These are phyloP conservation scores for Malacoctenus gilli DNA, from an alignment of 2,797 vertebrate species.

Conservation along the genomic window DNA sequence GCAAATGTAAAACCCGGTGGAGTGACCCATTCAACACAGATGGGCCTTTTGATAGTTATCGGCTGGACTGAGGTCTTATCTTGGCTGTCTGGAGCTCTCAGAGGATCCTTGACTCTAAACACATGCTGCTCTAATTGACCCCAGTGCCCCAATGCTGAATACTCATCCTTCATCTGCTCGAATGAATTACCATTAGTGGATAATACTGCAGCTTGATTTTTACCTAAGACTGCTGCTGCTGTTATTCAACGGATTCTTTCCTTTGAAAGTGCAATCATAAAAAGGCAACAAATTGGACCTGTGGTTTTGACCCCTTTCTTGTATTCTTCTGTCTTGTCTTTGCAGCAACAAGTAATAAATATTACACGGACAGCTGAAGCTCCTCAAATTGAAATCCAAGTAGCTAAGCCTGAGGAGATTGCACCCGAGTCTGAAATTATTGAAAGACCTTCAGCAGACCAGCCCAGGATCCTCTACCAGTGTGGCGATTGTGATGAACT, in stretches of 20 bases:
- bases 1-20: constrained; percentile 43
- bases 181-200: constrained; percentile 22
- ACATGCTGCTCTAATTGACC: constrained; percentile 54
- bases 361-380: constrained; percentile 36
- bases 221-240: no score
- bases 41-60: constrained; percentile 56
- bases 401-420: neutral
- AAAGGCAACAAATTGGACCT: constrained; percentile 7
- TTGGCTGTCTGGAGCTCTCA: constrained; percentile 48
- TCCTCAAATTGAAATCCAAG: constrained; percentile 54
- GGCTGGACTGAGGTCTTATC: constrained; percentile 46
- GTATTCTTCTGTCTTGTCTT: constrained; percentile 2
- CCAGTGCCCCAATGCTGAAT: constrained; percentile 36
- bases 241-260: constrained; percentile 2
- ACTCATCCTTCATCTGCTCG: constrained; percentile 38
- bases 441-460: constrained; percentile 46
- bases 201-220: constrained; percentile 7
- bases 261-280: constrained; percentile 7
- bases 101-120: constrained; percentile 49
- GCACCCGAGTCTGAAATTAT: neutral
- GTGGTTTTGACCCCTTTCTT: neutral
- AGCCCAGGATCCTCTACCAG: constrained; percentile 84
- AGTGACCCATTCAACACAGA: constrained; percentile 47
- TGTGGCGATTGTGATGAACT: constrained; percentile 85
- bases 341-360: constrained; percentile 68